A percentile compares a stretch with the other conserved stretches of the same genome.
Conservation (phyloP, 1,140 invertebrate genomes). For the Sycobia sp. region DNA sequence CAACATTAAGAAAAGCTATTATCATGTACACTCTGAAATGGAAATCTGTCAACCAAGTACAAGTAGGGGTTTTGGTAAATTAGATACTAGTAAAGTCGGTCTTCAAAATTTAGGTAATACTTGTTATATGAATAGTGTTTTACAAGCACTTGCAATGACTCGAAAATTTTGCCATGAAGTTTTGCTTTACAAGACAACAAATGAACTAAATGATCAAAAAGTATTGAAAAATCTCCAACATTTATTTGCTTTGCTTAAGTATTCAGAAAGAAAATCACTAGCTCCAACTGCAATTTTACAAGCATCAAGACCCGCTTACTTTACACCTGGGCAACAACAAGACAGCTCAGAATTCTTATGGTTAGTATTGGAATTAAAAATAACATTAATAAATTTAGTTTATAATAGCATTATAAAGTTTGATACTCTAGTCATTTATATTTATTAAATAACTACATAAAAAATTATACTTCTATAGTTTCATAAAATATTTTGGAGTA, state of each 20-base stretch:
- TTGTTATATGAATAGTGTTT: slow-evolving; percentile 85
- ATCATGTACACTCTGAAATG: slow-evolving; percentile 38
- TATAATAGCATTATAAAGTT: no score
- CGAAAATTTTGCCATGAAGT: slow-evolving; percentile 70
- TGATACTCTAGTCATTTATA: no score
- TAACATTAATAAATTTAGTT: no score
- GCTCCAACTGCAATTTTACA: slow-evolving; percentile 73
- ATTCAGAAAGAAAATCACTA: slow-evolving; percentile 68
- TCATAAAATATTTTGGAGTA: no score
- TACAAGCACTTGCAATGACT: slow-evolving; percentile 82
- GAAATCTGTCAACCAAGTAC: slow-evolving; percentile 35
- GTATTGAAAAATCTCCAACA: slow-evolving; percentile 73
- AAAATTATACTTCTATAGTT: no score
- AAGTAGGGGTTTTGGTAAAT: slow-evolving; percentile 34
- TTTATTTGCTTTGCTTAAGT: slow-evolving; percentile 75
- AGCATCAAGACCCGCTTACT: slow-evolving; percentile 74
- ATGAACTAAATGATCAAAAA: slow-evolving; percentile 52
- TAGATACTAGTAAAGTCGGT: slow-evolving; percentile 69
- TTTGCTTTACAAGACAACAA: slow-evolving; percentile 45
- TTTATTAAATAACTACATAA: no score
- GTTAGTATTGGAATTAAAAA: no score
- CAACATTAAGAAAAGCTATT: not conserved
- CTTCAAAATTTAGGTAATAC: slow-evolving; percentile 85
- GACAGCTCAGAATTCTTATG: slow-evolving; percentile 88
- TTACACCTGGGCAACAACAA: slow-evolving; percentile 77